Evolutionary conservation across 1,140 invertebrate species (phyloP), one percentile per base, ranked within the genome.

Genomic region (Danaus melanippus): DNA sequence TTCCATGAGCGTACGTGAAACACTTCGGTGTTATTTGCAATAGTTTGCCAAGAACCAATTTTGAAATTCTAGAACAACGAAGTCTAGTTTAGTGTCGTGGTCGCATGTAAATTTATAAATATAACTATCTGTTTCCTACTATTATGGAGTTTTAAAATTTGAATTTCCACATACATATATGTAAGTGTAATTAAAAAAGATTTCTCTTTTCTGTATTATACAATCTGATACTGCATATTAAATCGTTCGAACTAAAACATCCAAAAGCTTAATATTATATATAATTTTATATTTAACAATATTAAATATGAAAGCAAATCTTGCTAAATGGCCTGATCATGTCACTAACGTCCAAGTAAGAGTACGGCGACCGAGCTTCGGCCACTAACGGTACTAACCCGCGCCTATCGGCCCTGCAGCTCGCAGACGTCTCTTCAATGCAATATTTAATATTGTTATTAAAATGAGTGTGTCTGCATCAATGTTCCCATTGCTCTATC

Each of bases 391-490:
- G 82, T 79, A 81, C 71, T 56, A 12, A 62, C 66, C 12, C 15
- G 55, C 72, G 72, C 55, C 72, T 60, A 68, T 75, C 66, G 78
- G 73, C 77, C 76, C 75, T 81, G 69, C 71, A 74, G 46, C 64
- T 63, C 66, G 70, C 64, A 69, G 64, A 71, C 72, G 64, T 74
- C 82, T 79, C 71, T 66, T 74, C 67, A 74, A 74, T 72, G 69
- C 70, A 71, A 82, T 77, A 79, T 79, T 79, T 84, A 76, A 78
- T 77, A 77, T 74, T 83, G 75, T 82, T 79, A 82, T 79, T 79
- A 81, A 83, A 76, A 76, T 83, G 67, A 70, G 64, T 74, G 60
- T 54, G 63, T 58, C 61, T 62, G 59, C 64, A 60, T 32, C 21
- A 2, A 32, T 73, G 68, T 69, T 69, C 71, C 66, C 74, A 82